These are phyloP conservation scores for Tiphia femorata DNA, from an alignment of 2,888 invertebrate genomes.

Conservation along the genomic window DNA sequence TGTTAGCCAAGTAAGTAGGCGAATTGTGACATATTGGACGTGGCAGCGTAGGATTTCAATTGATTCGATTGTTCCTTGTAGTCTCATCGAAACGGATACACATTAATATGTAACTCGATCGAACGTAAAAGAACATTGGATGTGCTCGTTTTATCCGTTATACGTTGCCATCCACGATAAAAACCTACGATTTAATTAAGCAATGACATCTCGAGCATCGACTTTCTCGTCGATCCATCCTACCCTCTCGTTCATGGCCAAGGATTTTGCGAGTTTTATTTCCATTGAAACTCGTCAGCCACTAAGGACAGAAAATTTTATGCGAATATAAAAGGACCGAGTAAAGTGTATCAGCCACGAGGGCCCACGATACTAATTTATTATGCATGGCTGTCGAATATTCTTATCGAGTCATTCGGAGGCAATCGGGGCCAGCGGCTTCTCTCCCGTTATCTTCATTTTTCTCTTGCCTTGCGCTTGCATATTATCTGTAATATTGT, in stretches of 20 bases:
- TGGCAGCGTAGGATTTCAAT: too few species aligned
- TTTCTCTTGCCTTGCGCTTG: too few species aligned
- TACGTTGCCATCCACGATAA: slow-evolving; percentile 50
- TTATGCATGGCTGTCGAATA: slow-evolving; percentile 36
- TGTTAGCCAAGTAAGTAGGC: too few species aligned
- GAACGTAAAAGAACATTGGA: slow-evolving; percentile 51
- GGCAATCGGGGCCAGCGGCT: slow-evolving; percentile 10
- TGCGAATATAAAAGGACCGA: slow-evolving; percentile 8
- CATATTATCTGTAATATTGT: too few species aligned
- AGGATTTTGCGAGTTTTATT: slow-evolving; percentile 23
- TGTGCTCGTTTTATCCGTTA: slow-evolving; percentile 52
- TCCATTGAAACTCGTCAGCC: slow-evolving; percentile 37
- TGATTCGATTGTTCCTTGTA: too few species aligned
- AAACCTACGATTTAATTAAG: slow-evolving; percentile 61
- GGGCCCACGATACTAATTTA: slow-evolving; percentile 34
- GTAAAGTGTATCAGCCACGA: slow-evolving; percentile 7
- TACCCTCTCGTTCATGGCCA: not conserved
- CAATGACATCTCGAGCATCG: slow-evolving; percentile 26
- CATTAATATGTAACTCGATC: slow-evolving; percentile 54
- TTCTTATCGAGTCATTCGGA: slow-evolving; percentile 24
- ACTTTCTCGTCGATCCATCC: not conserved
- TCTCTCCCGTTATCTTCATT: not conserved
- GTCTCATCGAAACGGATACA: slow-evolving; percentile 22
- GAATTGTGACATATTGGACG: too few species aligned
- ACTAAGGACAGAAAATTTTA: slow-evolving; percentile 13